phyloP scores from a whole-genome alignment of 2,113 vertebrate species.

The Seriola dumerili region DNA sequence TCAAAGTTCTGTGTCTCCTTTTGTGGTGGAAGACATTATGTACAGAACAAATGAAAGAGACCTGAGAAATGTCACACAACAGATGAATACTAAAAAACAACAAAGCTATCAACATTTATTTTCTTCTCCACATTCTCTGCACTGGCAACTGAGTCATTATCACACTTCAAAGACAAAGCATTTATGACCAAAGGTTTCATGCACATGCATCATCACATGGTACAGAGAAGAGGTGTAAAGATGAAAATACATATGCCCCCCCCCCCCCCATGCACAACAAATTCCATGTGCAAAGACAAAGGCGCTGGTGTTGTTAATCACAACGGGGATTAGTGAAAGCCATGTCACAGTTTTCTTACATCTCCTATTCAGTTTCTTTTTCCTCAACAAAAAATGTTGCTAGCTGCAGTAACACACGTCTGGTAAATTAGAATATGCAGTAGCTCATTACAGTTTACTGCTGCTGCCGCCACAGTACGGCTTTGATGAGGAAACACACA shows the following conservation, averaged over 20 bases:
- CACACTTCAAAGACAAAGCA: conserved; percentile 11
- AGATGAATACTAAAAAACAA: conserved; percentile 1
- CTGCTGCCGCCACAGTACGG: not conserved
- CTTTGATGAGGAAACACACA: conserved; percentile 33
- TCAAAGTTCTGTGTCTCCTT: not conserved
- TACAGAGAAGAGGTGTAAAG: not conserved
- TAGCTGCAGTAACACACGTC: not conserved
- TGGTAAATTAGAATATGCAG: conserved; percentile 14
- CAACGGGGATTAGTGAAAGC: conserved; percentile 32
- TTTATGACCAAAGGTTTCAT: not conserved
- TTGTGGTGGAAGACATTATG: not conserved
- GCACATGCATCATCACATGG: conserved; percentile 19
- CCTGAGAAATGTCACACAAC: not conserved
- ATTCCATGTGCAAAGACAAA: conserved; percentile 6
- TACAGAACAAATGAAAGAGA: not conserved
- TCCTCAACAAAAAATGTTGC: not conserved
- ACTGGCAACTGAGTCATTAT: not conserved
- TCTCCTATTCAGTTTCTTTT: not conserved
- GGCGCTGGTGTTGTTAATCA: conserved; percentile 29
- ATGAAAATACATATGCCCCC: not conserved
- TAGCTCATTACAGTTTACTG: conserved; percentile 40
- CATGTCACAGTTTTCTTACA: conserved; percentile 6
- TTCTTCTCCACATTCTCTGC: conserved; percentile 1
- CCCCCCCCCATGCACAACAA: not conserved
- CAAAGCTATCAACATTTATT: conserved; percentile 20